These are phyloP conservation scores for Cantharis rufa DNA, from an alignment of 2,888 invertebrate genomes.

Conservation along the genomic window DNA sequence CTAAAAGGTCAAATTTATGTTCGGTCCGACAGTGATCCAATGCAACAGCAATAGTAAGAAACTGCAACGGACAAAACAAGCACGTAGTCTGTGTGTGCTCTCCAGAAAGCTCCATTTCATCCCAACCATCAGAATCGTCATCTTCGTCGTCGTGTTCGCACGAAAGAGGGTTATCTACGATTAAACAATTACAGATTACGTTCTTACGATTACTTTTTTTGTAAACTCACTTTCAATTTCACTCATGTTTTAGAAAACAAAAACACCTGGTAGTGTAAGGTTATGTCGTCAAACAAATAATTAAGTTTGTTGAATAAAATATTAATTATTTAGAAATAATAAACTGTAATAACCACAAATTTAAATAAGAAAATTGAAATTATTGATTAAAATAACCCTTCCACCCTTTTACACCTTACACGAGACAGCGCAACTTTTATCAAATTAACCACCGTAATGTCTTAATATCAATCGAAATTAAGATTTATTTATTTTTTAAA, in stretches of 20 bases:
- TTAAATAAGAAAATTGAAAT: constrained; percentile 14
- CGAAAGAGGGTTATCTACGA: constrained; percentile 28
- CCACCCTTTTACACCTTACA: background rate
- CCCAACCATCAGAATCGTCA: constrained; percentile 60
- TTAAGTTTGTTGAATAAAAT: background rate
- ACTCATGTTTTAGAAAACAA: constrained; percentile 4
- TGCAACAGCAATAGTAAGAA: constrained; percentile 66
- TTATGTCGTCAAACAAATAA: background rate
- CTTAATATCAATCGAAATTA: background rate
- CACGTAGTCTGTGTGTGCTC: constrained; percentile 61
- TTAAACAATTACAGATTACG: background rate
- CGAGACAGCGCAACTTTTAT: background rate
- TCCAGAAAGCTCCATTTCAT: constrained; percentile 59
- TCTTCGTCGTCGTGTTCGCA: constrained; percentile 35
- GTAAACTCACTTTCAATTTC: constrained; percentile 16
- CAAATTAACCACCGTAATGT: background rate
- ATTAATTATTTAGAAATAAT: background rate
- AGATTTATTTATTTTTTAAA: background rate
- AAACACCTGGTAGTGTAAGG: background rate
- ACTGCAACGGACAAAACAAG: constrained; percentile 72
- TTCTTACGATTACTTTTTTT: background rate
- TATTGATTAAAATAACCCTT: constrained; percentile 18
- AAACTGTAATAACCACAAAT: background rate
- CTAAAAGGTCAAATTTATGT: constrained; percentile 69
- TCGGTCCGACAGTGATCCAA: constrained; percentile 67